Evolutionary conservation across 2,888 invertebrate species (phyloP).

Genomic region (Steromphala cineraria): DNA sequence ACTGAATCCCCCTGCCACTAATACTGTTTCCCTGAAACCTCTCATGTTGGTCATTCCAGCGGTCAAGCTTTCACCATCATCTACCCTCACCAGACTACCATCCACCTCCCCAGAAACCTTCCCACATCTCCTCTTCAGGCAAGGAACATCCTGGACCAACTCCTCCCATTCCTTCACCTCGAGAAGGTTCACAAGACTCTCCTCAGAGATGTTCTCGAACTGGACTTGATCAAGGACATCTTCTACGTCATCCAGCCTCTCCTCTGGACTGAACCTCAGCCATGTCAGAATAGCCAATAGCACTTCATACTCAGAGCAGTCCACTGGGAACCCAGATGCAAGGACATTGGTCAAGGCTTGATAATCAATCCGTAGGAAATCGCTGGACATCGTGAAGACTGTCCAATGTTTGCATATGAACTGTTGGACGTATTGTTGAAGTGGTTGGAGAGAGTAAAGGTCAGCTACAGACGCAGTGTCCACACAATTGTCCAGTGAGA

Average conservation of each 20-base stretch:
- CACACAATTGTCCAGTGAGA: conserved; percentile 84
- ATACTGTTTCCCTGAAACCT: conserved; percentile 83
- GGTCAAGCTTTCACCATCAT: background rate
- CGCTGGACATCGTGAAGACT: conserved; percentile 80
- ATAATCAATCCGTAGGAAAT: conserved; percentile 80
- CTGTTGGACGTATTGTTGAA: conserved; percentile 80
- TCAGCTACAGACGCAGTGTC: conserved; percentile 84
- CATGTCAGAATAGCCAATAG: conserved; percentile 80
- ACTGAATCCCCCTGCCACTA: conserved; percentile 83
- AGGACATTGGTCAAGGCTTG: conserved; percentile 81
- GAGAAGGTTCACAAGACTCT: conserved; percentile 33
- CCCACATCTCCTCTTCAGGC: background rate
- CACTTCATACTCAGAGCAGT: conserved; percentile 81
- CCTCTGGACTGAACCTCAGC: conserved; percentile 77
- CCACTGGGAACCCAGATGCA: conserved; percentile 82
- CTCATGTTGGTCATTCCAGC: conserved; percentile 79
- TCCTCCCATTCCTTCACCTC: background rate
- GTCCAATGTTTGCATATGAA: conserved; percentile 82
- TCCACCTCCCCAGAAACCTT: background rate
- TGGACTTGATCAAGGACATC: conserved; percentile 77
- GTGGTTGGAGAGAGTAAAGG: conserved; percentile 80
- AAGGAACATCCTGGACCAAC: background rate
- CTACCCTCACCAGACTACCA: background rate
- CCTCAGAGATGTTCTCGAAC: conserved; percentile 74
- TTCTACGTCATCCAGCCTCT: conserved; percentile 75